A percentile compares a stretch with the other conserved stretches of the same genome.
phyloP scores from a whole-genome alignment of 2,797 vertebrate species.

The Gallirallus australis region DNA sequence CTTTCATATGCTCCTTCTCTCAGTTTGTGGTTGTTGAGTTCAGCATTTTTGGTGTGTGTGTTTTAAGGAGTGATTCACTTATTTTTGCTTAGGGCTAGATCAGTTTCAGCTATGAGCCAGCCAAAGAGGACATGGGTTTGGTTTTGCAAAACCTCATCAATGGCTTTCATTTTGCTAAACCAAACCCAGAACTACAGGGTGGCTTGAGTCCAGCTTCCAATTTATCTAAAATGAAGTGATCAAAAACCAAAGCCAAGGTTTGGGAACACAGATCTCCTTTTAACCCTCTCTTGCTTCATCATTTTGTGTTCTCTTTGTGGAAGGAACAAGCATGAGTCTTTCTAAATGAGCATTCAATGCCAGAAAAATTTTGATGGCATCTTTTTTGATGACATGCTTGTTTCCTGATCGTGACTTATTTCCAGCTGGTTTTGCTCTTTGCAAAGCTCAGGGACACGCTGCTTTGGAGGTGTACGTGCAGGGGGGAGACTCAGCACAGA shows the following conservation, averaged over 20 bases:
- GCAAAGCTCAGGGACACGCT: not conserved
- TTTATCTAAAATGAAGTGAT: not conserved
- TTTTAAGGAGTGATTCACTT: constrained; percentile 21
- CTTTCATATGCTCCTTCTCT: not conserved
- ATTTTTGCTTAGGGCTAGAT: constrained; percentile 23
- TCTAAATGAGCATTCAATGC: not conserved
- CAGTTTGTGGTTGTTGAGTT: constrained; percentile 34
- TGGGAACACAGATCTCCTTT: not conserved
- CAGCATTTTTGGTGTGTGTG: constrained; percentile 32
- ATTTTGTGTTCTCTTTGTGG: not conserved
- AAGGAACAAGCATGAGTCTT: not conserved
- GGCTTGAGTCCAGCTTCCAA: not conserved
- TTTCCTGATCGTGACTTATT: not conserved
- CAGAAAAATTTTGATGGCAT: not conserved
- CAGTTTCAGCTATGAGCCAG: not conserved
- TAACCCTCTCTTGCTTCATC: not conserved
- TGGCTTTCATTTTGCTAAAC: constrained; percentile 30
- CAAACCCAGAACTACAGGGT: constrained; percentile 20
- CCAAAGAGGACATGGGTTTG: constrained; percentile 33
- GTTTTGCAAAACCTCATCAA: constrained; percentile 45
- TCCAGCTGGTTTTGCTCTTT: not conserved
- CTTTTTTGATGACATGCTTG: not conserved
- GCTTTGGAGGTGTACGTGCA: not conserved
- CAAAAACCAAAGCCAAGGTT: not conserved
- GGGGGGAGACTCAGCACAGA: not conserved